These are phyloP conservation scores for Cyanoderma ruficeps DNA, from an alignment of 2,113 vertebrate species.

Conservation along the genomic window DNA sequence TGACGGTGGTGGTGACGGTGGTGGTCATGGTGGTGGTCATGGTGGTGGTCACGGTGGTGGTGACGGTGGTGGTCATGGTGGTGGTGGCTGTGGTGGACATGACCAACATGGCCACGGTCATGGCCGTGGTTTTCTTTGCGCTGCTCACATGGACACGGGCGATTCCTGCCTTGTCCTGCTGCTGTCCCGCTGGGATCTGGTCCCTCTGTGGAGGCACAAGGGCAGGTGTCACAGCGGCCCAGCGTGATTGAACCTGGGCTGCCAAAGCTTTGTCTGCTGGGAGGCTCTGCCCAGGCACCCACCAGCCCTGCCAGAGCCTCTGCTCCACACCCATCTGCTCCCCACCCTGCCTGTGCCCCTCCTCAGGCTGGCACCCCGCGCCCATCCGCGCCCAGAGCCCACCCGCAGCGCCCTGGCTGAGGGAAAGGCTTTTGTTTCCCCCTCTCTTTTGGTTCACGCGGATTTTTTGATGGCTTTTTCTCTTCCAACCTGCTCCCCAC, in stretches of 20 bases:
- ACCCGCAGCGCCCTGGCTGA: neutral
- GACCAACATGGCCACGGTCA: no score
- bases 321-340: neutral
- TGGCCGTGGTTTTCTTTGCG: neutral
- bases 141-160: neutral
- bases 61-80: no score
- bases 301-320: neutral
- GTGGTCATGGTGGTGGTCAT: no score
- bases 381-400: neutral
- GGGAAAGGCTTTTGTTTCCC: neutral
- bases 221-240: neutral
- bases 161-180: neutral
- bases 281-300: neutral
- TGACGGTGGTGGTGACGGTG: no score
- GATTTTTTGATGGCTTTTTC: neutral
- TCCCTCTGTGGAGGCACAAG: no score
- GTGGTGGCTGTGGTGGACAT: neutral
- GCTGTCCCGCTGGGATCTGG: rapidly evolving
- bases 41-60: no score
- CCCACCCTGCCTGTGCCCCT: neutral
- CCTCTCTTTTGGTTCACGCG: neutral
- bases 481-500: neutral
- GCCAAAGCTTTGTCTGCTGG: neutral
- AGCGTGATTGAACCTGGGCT: rapidly evolving
- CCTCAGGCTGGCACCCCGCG: rapidly evolving